Evolutionary conservation across 2,797 vertebrate species (phyloP), one percentile per base, ranked within the genome.

Genomic region (Sardinella longiceps): DNA sequence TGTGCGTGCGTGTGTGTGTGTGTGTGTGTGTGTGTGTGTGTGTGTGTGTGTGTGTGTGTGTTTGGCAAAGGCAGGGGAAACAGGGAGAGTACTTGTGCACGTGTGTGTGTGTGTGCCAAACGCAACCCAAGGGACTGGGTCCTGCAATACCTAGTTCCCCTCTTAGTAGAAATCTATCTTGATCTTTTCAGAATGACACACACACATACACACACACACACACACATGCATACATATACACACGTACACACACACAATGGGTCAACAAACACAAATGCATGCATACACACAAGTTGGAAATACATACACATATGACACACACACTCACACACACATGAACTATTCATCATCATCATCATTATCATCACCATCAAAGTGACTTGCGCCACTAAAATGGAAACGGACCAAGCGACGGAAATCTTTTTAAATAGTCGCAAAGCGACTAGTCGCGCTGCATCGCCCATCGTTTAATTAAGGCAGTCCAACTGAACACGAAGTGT

Each of bases 31-130:
- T 28, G 80, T 81, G 46, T 53, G 45, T 81, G 81, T 60, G 51
- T 60, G 1, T 45, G 39, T 81, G 25, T 46, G 45, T 74, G 70
- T 81, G 81, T 83, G 53, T 70, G 81, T 81, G 56, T 83, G 77
- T 74, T 30, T 80, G 50, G 60, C 51, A 30, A 39, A 82, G 30
- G 0, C 12, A 23, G 15, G 4, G 15, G 5, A 23, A n/a, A 1
- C 1, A n/a, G n/a, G 3, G 56, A n/a, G 56, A 7, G 56, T 48
- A 37, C 60, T 58, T 77, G 82, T 81, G 23, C 43, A 58, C 81
- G 58, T 84, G 80, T 63, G 25, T 66, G 45, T 28, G 58, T 82
- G 85, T 85, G 84, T 82, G 70, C 85, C 89, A 89, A 90, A 83
- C 87, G 88, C 85, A 85, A 20, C 15, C 51, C 51, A 23, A 23